Evolutionary conservation across 2,113 vertebrate genomes (phyloP), one percentile per base, ranked within the genome.

Genomic region (Ammodytes marinus): DNA sequence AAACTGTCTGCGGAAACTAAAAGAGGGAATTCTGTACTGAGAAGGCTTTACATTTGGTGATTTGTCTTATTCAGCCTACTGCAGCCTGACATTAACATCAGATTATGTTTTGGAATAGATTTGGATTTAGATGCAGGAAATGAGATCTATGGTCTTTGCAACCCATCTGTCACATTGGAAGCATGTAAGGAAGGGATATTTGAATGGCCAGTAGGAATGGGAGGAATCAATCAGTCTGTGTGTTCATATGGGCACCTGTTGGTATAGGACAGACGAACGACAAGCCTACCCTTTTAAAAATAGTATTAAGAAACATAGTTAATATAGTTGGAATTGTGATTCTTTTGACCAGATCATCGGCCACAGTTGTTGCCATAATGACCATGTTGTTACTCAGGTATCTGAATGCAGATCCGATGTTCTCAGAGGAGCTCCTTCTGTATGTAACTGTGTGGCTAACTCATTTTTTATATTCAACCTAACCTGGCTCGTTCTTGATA

Each of bases 401-500:
- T 82, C 72, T 86, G 61, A 95, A 95, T 83, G 95, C 80, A 59
- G 90, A 96, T 83, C 96, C 93, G 27, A 73, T 93, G 84, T 91
- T 97, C 78, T 91, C 42, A 63, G 95, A 97, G 78, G 95, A 97
- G 74, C 75, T 37, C 50, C 10, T 63, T 40, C n/a, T 77, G 84
- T 88, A 82, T 87, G 87, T 84, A 87, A 86, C 39, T 70, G 85
- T 87, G 82, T 89, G 77, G 13, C 70, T 17, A 76, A 60, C 64
- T 58, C 27, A 39, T 8, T 43, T 82, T 79, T 75, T 68, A 15
- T 17, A 2, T 71, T 66, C 7, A 79, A 8, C 10, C 8, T 67
- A 54, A 71, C 54, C 27, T 17, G 10, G 9, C 15, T 8, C 8
- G 6, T n/a, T 72, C 4, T 13, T 12, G 27, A 27, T 27, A 27